Conservation (phyloP, 2,113 vertebrate genomes). For the Aviceda subcristata region DNA sequence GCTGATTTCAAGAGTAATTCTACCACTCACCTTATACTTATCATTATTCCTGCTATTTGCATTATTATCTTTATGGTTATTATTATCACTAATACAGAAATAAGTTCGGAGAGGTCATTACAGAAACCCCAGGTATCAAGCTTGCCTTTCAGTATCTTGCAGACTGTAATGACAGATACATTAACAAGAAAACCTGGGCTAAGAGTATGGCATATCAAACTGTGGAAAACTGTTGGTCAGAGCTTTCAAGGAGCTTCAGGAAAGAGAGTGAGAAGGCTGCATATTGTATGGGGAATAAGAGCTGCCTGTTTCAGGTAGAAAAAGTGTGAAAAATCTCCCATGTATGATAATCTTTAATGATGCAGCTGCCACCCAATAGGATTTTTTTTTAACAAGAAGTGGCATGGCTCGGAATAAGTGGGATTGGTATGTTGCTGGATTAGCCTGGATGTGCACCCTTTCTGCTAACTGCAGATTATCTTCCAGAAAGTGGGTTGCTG, state of each 20-base stretch:
- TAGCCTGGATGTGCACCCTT: background rate
- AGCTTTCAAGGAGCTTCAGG: background rate
- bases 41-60: background rate
- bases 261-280: background rate
- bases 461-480: background rate
- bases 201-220: background rate
- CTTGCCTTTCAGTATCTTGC: background rate
- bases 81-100: background rate
- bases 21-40: slow-evolving; percentile 14
- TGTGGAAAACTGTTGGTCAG: background rate
- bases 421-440: background rate
- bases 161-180: background rate
- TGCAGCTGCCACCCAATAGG: background rate
- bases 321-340: background rate
- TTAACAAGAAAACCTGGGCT: background rate
- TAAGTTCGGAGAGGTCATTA: background rate
- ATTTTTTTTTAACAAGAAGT: background rate
- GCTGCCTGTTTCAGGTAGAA: background rate
- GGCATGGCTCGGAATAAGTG: background rate
- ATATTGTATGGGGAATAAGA: background rate
- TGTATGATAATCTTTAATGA: background rate
- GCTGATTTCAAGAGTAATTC: slow-evolving; percentile 32
- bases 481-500: background rate
- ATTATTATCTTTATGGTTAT: background rate
- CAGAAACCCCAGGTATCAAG: background rate